Percentiles rank a stretch among this genome's conserved stretches.
Evolutionary conservation across 1,140 invertebrate genomes (phyloP).

Genomic region (Danaus plexippus): DNA sequence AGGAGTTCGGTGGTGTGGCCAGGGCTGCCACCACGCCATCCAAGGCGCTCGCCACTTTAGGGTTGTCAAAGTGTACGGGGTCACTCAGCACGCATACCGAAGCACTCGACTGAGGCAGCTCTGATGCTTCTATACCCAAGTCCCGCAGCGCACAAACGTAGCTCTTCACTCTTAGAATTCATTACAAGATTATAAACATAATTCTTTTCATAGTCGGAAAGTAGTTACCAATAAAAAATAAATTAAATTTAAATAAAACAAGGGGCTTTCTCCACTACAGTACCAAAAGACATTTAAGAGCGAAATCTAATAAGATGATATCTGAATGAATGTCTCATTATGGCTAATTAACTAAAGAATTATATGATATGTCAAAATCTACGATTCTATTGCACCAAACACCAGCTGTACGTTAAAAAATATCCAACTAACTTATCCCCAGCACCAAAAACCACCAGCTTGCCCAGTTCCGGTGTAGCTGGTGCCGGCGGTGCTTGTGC

Average conservation of each 20-base stretch:
- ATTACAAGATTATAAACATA: background rate
- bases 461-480: conserved; percentile 50
- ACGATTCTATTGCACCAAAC: too few species aligned
- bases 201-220: too few species aligned
- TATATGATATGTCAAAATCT: too few species aligned
- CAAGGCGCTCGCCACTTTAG: conserved; percentile 69
- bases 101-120: conserved; percentile 46
- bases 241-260: too few species aligned
- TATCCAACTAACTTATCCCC: conserved; percentile 64
- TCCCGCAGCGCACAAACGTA: conserved; percentile 73
- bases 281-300: too few species aligned
- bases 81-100: conserved; percentile 75
- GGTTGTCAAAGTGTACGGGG: conserved; percentile 73
- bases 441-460: conserved; percentile 67
- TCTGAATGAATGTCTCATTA: too few species aligned
- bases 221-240: too few species aligned
- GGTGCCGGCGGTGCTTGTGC: conserved; percentile 48
- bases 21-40: conserved; percentile 81
- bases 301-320: too few species aligned
- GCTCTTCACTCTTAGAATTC: conserved; percentile 49
- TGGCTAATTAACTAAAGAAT: too few species aligned
- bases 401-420: too few species aligned
- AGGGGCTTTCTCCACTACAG: too few species aligned
- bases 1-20: conserved; percentile 83
- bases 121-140: conserved; percentile 56